Evolutionary conservation across 2,113 vertebrate species (phyloP), one percentile per base, ranked within the genome.

Genomic region (Silurus glanis): DNA sequence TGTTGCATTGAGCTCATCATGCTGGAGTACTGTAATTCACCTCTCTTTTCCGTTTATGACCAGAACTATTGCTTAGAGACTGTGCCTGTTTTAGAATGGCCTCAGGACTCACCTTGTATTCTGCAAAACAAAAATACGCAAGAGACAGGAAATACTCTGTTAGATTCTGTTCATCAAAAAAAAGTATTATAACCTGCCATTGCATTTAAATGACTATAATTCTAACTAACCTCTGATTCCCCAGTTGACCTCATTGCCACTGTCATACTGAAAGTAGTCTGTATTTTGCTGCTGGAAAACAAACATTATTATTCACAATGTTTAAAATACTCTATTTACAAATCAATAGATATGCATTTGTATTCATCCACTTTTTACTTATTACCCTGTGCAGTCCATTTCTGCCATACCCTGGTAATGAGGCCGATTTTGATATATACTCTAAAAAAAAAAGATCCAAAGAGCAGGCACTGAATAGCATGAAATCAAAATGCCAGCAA

Each of bases 191-290:
- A 78, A 2, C 10, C 5, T 10, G 12, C 16, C n/a, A 66, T 85
- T 16, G 21, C 19, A 37, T 4, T 47, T n/a, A 45, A 80, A 49
- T 64, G 5, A 62, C 7, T 17, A 28, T n/a, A 37, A 47, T 86
- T 69, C n/a, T 1, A 37, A 78, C 92, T 91, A 47, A 98, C 98
- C 98, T 97, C 96, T 94, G 95, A 96, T 97, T 71, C 97, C 98
- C 98, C 98, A 99, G 94, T 98, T 97, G 91, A 98, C 96, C 13
- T 97, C 97, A 0, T 95, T 97, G 55, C 96, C 94, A 90, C 96
- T 96, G 94, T 98, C 97, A 0, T 98, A 99, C 93, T 98, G 97
- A 94, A 97, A 99, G 75, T 97, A 97, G 81, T 99, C 97, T 0
- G 98, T 95, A 71, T 97, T 94, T 87, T 95, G 93, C 87, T 95